Base-by-base conservation (phyloP, 2,113 vertebrate species). In the Tylochromis polylepis region DNA sequence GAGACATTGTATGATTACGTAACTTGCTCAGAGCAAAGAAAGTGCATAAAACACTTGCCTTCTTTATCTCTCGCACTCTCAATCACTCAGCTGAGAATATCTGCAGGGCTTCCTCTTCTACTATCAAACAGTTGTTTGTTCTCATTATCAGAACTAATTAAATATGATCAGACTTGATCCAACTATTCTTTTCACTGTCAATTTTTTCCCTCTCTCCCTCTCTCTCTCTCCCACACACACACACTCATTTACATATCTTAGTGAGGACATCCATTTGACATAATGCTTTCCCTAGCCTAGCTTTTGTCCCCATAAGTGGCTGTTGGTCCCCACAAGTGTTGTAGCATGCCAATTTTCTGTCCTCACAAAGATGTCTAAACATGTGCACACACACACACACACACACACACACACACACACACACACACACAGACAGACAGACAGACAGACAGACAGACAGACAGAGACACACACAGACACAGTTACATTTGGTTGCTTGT, bases 81-180 rank as follows among this genome's bases (percentile, higher is more conserved):
- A 51, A 81, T 38, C 27, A 2, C 56, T 77, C 49, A 65, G 27
- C 87, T 80, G 72, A 93, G 87, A 90, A 92, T 85, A 91, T 91
- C 93, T 92, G 59, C 82, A 86, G 88, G 91, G 90, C 60, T 90
- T 92, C 88, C 87, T 91, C 65, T 78, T 91, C 84, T 88, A 81
- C 85, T 92, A 90, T 92, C 91, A 91, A 93, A 93, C 91, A 88
- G 70, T 92, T 95, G 91, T 93, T 95, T 94, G 91, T 93, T 94
- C 92, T 89, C 85, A 91, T 93, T 93, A 92, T 92, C 86, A 95
- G 91, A 94, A 95, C 91, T 91, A 91, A 92, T 94, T 95, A 92
- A 95, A 92, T 88, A 85, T 88, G 90, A 94, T 94, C 87, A 92
- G 80, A 90, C 89, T 92, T 86, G 82, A 82, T 82, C 83, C 46